A percentile compares a stretch with the other conserved stretches of the same genome.
Conservation (phyloP, 92 coral and sea anemone species). For the Desmophyllum pertusum region DNA sequence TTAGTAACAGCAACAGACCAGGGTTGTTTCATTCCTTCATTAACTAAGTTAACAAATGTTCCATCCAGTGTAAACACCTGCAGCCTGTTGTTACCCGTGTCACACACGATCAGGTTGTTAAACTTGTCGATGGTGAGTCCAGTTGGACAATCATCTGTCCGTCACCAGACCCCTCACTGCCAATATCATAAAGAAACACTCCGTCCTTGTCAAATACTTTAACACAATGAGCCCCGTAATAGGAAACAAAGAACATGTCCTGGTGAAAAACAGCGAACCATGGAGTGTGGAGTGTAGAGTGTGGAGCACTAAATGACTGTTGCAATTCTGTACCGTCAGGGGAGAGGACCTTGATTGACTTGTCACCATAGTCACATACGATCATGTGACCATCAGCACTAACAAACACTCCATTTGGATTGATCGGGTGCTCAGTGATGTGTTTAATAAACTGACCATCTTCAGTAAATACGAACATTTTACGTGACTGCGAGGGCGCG, state of each 20-base stretch:
- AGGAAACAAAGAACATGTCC: constrained; percentile 10
- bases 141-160: too few relatives aligned
- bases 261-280: neutral
- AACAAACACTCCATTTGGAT: too few relatives aligned
- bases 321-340: constrained; percentile 6
- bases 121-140: too few relatives aligned
- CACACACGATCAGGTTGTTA: too few relatives aligned
- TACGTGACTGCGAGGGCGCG: too few relatives aligned
- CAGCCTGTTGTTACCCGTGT: too few relatives aligned
- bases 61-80: too few relatives aligned
- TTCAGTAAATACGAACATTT: constrained; percentile 35
- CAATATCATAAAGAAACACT: constrained; percentile 17
- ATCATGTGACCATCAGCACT: constrained; percentile 19
- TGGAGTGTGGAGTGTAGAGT: neutral
- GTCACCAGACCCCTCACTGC: too few relatives aligned
- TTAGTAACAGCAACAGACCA: too few relatives aligned
- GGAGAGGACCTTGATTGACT: constrained; percentile 7
- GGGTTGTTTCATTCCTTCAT: too few relatives aligned
- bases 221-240: neutral
- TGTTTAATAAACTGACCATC: constrained; percentile 51
- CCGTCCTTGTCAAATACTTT: constrained; percentile 61
- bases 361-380: neutral
- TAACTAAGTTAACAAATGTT: too few relatives aligned
- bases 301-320: neutral
- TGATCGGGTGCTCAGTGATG: constrained; percentile 33